A percentile compares a stretch with the other conserved stretches of the same genome.
Conservation (phyloP, 2,113 vertebrate genomes). For the Capreolus pygargus region DNA sequence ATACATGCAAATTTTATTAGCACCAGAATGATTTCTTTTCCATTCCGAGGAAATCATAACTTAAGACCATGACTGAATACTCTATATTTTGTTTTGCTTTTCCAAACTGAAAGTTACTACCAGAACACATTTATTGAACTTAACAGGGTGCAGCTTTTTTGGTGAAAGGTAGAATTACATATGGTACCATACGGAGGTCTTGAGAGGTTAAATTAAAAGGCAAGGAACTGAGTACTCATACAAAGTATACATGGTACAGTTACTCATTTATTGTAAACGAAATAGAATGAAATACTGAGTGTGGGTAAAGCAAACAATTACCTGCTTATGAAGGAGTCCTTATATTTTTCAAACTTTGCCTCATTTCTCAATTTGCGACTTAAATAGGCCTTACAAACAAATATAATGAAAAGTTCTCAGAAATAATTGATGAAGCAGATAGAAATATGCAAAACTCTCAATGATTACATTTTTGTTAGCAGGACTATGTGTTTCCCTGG, state of each 20-base stretch:
- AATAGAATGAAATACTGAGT: conserved; percentile 21
- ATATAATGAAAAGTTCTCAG: background rate
- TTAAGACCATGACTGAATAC: conserved; percentile 15
- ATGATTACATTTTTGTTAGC: background rate
- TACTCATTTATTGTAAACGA: background rate
- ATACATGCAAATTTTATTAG: conserved; percentile 63
- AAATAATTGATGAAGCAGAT: background rate
- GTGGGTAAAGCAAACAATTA: background rate
- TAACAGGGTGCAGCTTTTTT: background rate
- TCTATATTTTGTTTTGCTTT: conserved; percentile 49
- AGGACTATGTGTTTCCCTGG: background rate
- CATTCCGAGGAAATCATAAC: conserved; percentile 45
- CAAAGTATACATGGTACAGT: background rate
- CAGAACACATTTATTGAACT: conserved; percentile 17
- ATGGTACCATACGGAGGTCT: background rate
- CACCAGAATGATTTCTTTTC: conserved; percentile 51
- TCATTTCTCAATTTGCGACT: conserved; percentile 22
- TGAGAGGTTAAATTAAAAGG: conserved; percentile 38
- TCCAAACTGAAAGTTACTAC: conserved; percentile 56
- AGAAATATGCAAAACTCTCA: background rate
- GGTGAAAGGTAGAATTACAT: conserved; percentile 23
- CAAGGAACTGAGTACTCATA: background rate
- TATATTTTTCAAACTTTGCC: background rate
- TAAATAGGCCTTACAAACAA: background rate
- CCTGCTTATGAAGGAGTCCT: background rate